phyloP scores from a whole-genome alignment of 2,797 vertebrate species.

The Limnodromus scolopaceus region DNA sequence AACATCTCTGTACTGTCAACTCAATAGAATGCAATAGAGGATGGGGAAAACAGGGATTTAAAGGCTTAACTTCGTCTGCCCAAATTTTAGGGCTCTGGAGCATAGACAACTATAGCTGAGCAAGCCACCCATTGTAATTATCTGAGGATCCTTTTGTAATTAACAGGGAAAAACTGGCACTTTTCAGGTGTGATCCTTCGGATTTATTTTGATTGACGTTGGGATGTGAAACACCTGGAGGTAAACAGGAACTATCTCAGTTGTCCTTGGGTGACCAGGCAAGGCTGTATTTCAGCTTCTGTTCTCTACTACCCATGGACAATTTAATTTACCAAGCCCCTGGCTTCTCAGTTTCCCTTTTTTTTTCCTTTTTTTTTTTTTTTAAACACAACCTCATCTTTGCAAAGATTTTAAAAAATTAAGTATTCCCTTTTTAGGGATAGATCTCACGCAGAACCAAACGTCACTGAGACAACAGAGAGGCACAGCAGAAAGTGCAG shows the following conservation, averaged over 20 bases:
- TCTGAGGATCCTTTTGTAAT: not conserved
- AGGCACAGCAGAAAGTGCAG: not conserved
- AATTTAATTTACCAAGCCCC: not conserved
- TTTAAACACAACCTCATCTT: not conserved
- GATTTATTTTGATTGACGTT: not conserved
- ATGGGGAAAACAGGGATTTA: not conserved
- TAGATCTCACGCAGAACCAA: not conserved
- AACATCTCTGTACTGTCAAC: not conserved
- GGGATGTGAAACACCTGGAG: not conserved
- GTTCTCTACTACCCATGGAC: not conserved
- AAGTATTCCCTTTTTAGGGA: not conserved
- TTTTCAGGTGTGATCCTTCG: not conserved
- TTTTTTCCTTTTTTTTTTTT: not conserved
- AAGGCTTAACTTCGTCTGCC: not conserved
- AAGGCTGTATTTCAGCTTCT: not conserved
- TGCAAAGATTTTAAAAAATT: not conserved
- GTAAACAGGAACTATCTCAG: accelerated
- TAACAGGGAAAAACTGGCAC: not conserved
- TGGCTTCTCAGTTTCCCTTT: not conserved
- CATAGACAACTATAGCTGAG: not conserved
- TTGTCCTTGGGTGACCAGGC: not conserved
- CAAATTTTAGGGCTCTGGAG: not conserved
- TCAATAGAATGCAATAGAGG: not conserved
- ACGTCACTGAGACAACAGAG: accelerated
- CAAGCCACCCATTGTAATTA: not conserved